phyloP scores from a whole-genome alignment of 2,113 vertebrate species.

The Dunckerocampus dactyliophorus region DNA sequence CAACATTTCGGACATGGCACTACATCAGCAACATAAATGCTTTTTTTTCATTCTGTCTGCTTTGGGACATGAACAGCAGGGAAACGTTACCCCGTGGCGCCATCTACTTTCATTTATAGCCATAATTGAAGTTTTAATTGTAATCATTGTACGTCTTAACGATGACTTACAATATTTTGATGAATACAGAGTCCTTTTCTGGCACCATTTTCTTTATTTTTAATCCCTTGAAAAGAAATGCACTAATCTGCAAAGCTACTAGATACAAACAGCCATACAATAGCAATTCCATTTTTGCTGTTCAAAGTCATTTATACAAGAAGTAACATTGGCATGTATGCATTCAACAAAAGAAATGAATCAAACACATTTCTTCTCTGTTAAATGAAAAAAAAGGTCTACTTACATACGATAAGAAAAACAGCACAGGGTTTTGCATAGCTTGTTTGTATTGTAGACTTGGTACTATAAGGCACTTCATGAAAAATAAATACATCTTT shows the following conservation, averaged over 20 bases:
- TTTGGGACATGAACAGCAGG: neutral
- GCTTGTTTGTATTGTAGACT: slow-evolving; percentile 90
- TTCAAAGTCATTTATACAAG: slow-evolving; percentile 56
- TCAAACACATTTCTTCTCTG: slow-evolving; percentile 42
- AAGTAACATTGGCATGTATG: slow-evolving; percentile 60
- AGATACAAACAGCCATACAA: slow-evolving; percentile 84
- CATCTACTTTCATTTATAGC: slow-evolving; percentile 39
- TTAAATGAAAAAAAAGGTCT: slow-evolving; percentile 62
- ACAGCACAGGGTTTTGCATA: slow-evolving; percentile 84
- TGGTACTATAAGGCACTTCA: slow-evolving; percentile 87
- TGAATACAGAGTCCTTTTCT: neutral
- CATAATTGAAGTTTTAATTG: too few relatives aligned
- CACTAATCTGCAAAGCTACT: slow-evolving; percentile 82
- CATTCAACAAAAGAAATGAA: slow-evolving; percentile 57
- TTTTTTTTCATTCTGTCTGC: slow-evolving; percentile 11
- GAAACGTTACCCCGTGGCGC: slow-evolving; percentile 11
- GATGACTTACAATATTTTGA: too few relatives aligned
- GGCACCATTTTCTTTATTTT: slow-evolving; percentile 5
- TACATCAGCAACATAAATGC: slow-evolving; percentile 2
- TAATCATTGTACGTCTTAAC: too few relatives aligned
- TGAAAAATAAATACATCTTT: slow-evolving; percentile 62
- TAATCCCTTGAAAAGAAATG: slow-evolving; percentile 47
- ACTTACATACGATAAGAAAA: slow-evolving; percentile 76
- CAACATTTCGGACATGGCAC: slow-evolving; percentile 27
- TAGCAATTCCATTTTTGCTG: slow-evolving; percentile 74